Evolutionary conservation across 2,113 vertebrate species (phyloP), one percentile per base, ranked within the genome.

Genomic region (Semnornis frantzii): DNA sequence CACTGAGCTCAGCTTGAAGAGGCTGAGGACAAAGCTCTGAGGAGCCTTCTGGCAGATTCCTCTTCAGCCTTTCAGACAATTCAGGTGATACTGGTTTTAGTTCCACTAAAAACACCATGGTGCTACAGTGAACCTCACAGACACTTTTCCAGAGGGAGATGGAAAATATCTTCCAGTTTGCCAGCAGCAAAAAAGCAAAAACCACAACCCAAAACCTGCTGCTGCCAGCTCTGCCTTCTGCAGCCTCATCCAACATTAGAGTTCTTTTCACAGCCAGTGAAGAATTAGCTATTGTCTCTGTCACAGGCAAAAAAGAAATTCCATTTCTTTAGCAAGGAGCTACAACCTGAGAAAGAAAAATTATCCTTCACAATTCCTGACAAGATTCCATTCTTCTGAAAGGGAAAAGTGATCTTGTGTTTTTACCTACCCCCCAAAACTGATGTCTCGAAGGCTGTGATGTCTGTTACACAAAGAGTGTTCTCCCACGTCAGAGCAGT

Each of bases 251-350:
- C 76, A 71, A 37, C 78, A 73, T 66, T 70, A 46, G 85, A 81
- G 60, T 89, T 85, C 60, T 76, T 89, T 89, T 71, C 83, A 60
- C 6, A 6, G n/a, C 37, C 5, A 72, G 83, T 83, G 52, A 93
- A 88, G 72, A 92, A 90, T 85, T 85, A 80, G 58, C 85, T 66
- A 71, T 90, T 95, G 79, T 86, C 15, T 83, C 75, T 73, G 59
- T 82, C 89, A 72, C 66, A 91, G 75, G 55, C 18, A 92, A 94
- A 91, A 89, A 92, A 95, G 91, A 90, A 92, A 78, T 6, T 46
- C 64, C 39, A 76, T 89, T 92, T 90, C 66, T 85, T 94, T 31
- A 72, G 71, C 74, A 89, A 58, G 62, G 60, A 63, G 72, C 69
- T 91, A 78, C 89, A 96, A 83, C 48, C 48, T 74, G 44, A 69